These are phyloP conservation scores for Idaea biselata DNA, from an alignment of 2,888 invertebrate species.

Conservation along the genomic window DNA sequence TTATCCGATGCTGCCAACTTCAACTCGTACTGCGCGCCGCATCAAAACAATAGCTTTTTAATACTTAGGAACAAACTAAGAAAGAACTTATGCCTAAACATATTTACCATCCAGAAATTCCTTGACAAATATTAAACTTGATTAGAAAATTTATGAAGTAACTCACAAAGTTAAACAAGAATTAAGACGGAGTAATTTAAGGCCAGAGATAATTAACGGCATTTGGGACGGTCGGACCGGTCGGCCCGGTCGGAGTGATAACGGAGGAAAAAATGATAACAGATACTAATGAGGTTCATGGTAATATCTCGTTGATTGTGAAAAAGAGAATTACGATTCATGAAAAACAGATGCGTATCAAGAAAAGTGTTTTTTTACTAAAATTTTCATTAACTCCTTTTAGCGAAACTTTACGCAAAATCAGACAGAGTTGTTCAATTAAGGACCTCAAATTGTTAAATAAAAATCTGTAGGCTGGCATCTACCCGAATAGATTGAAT, in stretches of 20 bases:
- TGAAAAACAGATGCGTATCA: neutral
- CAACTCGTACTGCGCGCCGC: constrained; percentile 89
- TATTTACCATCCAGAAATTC: constrained; percentile 17
- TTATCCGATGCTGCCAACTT: constrained; percentile 97
- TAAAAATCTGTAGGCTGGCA: neutral
- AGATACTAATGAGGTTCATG: constrained; percentile 25
- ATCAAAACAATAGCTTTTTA: constrained; percentile 23
- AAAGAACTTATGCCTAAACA: constrained; percentile 18
- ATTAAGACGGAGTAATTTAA: constrained; percentile 43
- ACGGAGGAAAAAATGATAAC: constrained; percentile 33
- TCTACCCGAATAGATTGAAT: constrained; percentile 7
- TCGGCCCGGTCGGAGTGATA: constrained; percentile 30
- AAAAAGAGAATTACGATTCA: constrained; percentile 1
- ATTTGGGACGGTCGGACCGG: constrained; percentile 32
- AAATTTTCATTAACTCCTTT: neutral
- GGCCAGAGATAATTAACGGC: constrained; percentile 50
- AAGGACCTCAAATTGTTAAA: constrained; percentile 11
- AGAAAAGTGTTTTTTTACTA: neutral
- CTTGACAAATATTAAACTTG: constrained; percentile 42
- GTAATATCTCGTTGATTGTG: constrained; percentile 17
- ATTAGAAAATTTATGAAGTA: constrained; percentile 50
- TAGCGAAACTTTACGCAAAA: constrained; percentile 13
- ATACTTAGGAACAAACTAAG: constrained; percentile 14
- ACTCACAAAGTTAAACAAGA: constrained; percentile 47
- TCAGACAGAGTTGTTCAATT: constrained; percentile 13